Conservation (phyloP, 2,113 vertebrate species). For the Meles meles region DNA sequence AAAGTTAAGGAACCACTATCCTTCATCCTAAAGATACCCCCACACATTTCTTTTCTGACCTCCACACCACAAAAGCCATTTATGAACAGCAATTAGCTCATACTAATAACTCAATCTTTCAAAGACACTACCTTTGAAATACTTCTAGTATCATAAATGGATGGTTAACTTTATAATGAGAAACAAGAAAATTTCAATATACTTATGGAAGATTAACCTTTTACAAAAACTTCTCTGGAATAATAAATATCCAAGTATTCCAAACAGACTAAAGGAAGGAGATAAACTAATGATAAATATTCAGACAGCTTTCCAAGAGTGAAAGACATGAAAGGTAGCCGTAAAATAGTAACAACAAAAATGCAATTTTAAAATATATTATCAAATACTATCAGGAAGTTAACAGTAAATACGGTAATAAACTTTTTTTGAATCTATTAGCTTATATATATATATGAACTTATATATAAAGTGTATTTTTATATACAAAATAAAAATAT, state of each 20-base stretch:
- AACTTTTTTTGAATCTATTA: neutral
- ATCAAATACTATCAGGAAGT: neutral
- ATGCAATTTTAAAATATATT: neutral
- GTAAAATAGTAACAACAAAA: slow-evolving; percentile 26
- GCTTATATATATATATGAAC: neutral
- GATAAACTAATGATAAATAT: neutral
- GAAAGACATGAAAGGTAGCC: slow-evolving; percentile 4
- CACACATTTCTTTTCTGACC: neutral
- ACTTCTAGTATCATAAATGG: neutral
- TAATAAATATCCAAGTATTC: neutral
- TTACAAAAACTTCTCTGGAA: slow-evolving; percentile 39
- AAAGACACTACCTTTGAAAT: slow-evolving; percentile 19
- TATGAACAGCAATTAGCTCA: neutral
- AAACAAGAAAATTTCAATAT: slow-evolving; percentile 12
- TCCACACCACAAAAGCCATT: neutral
- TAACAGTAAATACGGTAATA: slow-evolving; percentile 8
- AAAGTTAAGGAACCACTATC: neutral
- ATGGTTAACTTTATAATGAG: neutral
- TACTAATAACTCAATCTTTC: neutral
- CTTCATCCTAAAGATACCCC: neutral
- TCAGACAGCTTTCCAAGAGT: neutral
- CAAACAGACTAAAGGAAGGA: neutral
- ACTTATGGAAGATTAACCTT: neutral
- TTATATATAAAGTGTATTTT: neutral
- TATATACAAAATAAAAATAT: neutral